Percentiles rank a stretch among this genome's conserved stretches.
Conservation (phyloP, 2,797 vertebrate species). For the Tenualosa thibaudeaui region DNA sequence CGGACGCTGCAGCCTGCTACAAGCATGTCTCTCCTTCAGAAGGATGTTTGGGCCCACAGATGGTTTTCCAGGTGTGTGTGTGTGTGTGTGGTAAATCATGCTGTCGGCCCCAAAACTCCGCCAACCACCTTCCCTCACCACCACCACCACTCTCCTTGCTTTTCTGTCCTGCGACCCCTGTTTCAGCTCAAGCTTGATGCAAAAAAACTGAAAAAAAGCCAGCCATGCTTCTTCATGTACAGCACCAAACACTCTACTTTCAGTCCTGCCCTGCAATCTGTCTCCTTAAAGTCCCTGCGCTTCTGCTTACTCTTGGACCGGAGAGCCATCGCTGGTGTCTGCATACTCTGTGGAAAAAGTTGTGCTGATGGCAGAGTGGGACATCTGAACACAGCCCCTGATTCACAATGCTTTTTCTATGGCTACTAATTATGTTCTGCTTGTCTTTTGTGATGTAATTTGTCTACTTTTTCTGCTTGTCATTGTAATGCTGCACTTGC, state of each 20-base stretch:
- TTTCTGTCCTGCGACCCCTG: background rate
- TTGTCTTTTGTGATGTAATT: background rate
- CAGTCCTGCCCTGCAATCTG: background rate
- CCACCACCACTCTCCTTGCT: background rate
- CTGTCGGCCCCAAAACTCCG: background rate
- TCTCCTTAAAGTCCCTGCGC: no score
- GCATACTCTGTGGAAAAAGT: background rate
- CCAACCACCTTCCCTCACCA: no score
- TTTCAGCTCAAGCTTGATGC: background rate
- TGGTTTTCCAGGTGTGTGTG: background rate
- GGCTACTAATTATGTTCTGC: background rate
- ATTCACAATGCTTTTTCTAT: background rate
- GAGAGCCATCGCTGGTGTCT: background rate
- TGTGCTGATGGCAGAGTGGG: background rate
- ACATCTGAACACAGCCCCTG: background rate
- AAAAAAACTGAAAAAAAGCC: background rate
- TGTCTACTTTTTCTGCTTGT: background rate
- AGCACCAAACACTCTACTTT: background rate
- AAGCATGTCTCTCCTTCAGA: background rate
- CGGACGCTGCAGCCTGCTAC: background rate
- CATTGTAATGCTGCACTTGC: background rate
- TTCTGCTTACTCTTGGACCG: no score
- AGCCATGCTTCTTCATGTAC: background rate
- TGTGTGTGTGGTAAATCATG: slow-evolving; percentile 13
- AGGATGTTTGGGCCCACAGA: slow-evolving; percentile 10